These are phyloP conservation scores for Megaleporinus macrocephalus DNA, from an alignment of 2,113 vertebrate species.

Conservation along the genomic window DNA sequence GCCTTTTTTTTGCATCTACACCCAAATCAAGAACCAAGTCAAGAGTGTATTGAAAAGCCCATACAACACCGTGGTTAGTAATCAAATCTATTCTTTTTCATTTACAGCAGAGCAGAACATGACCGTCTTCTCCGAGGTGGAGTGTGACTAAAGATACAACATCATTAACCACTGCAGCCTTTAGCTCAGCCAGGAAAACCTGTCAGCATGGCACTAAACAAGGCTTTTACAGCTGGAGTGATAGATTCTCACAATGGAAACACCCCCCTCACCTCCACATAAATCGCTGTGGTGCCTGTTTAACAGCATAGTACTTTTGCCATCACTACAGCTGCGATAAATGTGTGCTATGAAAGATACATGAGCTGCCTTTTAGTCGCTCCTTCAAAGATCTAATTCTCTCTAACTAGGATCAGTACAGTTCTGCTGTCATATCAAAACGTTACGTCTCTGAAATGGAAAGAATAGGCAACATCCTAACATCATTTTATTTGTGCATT, in stretches of 20 bases:
- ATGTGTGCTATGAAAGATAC: not conserved
- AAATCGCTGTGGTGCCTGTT: slow-evolving; percentile 11
- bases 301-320: not conserved
- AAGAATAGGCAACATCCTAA: not conserved
- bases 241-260: slow-evolving; percentile 2
- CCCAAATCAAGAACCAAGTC: not conserved
- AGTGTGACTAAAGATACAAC: not conserved
- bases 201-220: not conserved
- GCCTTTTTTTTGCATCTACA: not conserved
- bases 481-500: not conserved
- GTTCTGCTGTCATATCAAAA: not conserved
- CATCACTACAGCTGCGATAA: not conserved
- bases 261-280: not conserved
- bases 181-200: slow-evolving; percentile 29
- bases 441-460: not conserved
- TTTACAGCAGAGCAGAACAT: not conserved
- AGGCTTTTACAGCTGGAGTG: slow-evolving; percentile 12
- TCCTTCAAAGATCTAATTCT: not conserved
- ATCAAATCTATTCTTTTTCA: not conserved
- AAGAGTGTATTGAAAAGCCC: not conserved
- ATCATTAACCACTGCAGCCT: not conserved
- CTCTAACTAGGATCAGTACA: slow-evolving; percentile 6
- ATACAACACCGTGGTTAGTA: not conserved
- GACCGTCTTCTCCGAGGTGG: not conserved
- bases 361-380: not conserved